These are phyloP conservation scores for Furcula furcula DNA, from an alignment of 2,888 invertebrate species.

Conservation along the genomic window DNA sequence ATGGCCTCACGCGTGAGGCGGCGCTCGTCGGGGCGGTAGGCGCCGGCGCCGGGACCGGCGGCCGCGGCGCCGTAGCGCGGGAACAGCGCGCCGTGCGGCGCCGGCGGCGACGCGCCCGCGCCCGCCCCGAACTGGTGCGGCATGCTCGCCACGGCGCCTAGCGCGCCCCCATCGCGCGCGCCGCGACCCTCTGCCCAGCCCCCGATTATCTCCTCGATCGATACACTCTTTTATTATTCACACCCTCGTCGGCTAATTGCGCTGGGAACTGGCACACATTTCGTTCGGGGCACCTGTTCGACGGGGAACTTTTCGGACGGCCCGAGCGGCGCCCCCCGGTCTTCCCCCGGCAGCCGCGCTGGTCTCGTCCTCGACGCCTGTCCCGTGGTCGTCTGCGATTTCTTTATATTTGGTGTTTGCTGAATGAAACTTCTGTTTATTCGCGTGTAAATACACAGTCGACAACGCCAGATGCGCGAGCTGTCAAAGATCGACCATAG, in stretches of 20 bases:
- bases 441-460: slow-evolving; percentile 57
- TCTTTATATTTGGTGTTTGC: slow-evolving; percentile 32
- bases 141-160: slow-evolving; percentile 84
- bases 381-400: slow-evolving; percentile 10
- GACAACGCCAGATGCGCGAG: slow-evolving; percentile 72
- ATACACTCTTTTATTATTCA: slow-evolving; percentile 77
- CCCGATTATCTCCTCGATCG: slow-evolving; percentile 53
- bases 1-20: slow-evolving; percentile 94
- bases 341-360: slow-evolving; percentile 8
- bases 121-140: slow-evolving; percentile 89
- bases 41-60: slow-evolving; percentile 80
- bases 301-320: slow-evolving; percentile 86
- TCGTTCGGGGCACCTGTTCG: slow-evolving; percentile 91
- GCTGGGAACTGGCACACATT: slow-evolving; percentile 80
- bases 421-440: slow-evolving; percentile 61
- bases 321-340: slow-evolving; percentile 63
- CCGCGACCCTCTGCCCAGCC: slow-evolving; percentile 22
- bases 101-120: slow-evolving; percentile 85
- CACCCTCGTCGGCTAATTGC: slow-evolving; percentile 75
- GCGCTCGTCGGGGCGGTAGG: slow-evolving; percentile 90
- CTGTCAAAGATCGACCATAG: slow-evolving; percentile 74
- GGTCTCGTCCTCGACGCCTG: slow-evolving; percentile 13
- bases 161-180: slow-evolving; percentile 48
- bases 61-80: slow-evolving; percentile 80
- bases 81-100: slow-evolving; percentile 80